Conservation (phyloP, 2,113 vertebrate species). For the Nannobrachium achirus region DNA sequence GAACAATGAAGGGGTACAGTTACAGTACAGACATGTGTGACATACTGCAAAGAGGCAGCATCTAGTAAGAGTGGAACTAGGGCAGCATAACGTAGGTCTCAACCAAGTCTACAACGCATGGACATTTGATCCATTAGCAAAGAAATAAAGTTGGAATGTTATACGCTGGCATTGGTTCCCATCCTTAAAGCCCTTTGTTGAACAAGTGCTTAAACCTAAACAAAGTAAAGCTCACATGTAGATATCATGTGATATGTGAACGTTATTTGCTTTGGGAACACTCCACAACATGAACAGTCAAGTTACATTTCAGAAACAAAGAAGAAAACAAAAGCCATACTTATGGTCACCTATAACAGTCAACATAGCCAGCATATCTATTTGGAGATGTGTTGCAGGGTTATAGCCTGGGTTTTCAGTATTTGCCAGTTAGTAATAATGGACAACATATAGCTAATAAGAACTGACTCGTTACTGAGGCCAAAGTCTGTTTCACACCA, state of each 20-base stretch:
- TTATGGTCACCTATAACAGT: neutral
- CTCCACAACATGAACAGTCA: neutral
- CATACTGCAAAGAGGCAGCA: conserved; percentile 24
- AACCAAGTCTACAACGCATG: conserved; percentile 4
- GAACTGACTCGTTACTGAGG: neutral
- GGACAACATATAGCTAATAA: neutral
- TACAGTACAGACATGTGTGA: conserved; percentile 45
- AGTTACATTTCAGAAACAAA: no score
- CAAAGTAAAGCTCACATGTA: neutral
- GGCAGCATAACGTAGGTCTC: neutral
- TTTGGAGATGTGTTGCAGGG: neutral
- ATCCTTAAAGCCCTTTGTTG: neutral
- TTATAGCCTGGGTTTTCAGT: no score
- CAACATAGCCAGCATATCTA: conserved; percentile 3
- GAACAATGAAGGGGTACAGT: conserved; percentile 25
- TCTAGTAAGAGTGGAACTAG: conserved; percentile 3
- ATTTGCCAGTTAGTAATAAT: no score
- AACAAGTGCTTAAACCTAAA: neutral
- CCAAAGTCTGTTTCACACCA: conserved; percentile 31
- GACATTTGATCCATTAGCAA: conserved; percentile 13
- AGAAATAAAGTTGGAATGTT: conserved; percentile 34
- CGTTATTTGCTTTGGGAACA: neutral
- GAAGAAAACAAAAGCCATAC: no score
- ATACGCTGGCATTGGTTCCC: conserved; percentile 3
- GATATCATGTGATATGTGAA: neutral